phyloP scores from a whole-genome alignment of 2,797 vertebrate species.

The Erithacus rubecula region DNA sequence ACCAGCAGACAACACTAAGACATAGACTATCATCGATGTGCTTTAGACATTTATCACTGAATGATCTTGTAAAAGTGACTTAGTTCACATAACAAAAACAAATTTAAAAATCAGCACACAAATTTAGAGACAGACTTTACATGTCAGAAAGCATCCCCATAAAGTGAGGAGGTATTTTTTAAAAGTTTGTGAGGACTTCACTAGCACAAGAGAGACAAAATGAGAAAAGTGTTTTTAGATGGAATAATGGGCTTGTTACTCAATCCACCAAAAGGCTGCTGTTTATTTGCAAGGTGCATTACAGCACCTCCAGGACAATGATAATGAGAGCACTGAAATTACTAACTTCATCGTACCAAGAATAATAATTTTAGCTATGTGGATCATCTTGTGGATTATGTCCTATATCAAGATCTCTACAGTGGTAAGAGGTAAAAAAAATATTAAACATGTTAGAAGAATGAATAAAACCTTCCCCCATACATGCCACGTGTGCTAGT shows the following conservation, averaged over 20 bases:
- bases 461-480: neutral
- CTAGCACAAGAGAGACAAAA: neutral
- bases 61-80: neutral
- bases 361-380: conserved; percentile 35
- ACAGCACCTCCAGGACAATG: conserved; percentile 11
- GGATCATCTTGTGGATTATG: neutral
- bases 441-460: conserved; percentile 16
- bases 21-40: neutral
- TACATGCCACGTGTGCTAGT: neutral
- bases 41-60: neutral
- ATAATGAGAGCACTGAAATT: conserved; percentile 19
- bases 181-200: neutral
- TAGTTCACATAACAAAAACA: neutral
- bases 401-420: neutral
- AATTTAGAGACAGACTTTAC: neutral
- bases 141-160: neutral
- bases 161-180: neutral
- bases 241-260: neutral
- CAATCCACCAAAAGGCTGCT: neutral
- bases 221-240: neutral
- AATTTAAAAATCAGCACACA: neutral
- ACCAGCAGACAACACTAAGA: neutral
- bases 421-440: conserved; percentile 42
- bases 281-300: neutral
- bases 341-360: conserved; percentile 36